Evolutionary conservation across 2,797 vertebrate species (phyloP), one percentile per base, ranked within the genome.

Genomic region (Lithobates sylvaticus): DNA sequence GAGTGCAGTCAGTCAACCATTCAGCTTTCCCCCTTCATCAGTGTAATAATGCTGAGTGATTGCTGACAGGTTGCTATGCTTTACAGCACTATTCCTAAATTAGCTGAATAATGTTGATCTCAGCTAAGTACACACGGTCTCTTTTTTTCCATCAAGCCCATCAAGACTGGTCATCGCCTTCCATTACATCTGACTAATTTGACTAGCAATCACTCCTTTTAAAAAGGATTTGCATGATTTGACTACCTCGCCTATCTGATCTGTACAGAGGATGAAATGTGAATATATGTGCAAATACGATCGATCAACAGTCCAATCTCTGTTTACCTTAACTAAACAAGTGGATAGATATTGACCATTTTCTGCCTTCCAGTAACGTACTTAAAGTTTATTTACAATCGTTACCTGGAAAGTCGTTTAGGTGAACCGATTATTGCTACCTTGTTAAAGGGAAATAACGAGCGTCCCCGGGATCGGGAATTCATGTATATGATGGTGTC

Each of bases 211-310:
- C 69, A 21, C 39, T 44, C 29, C 70, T 39, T 72, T 70, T 58
- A 73, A 23, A 64, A 44, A 44, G 50, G 54, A 82, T 82, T 82
- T 82, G 80, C 80, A 82, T 82, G 70, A 73, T 74, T 82, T 73
- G 50, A 27, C 70, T 64, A 61, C 54, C n/a, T 39, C 26, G 32
- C n/a, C 34, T 42, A 34, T 61, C 26, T 81, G 70, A 74, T 82
- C 58, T 82, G 34, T 44, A 21, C n/a, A 42, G 23, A 9, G 8
- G 26, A 72, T 6, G 50, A 72, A 82, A 82, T 39, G 47, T 18
- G 69, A 58, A 72, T 27, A n/a, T 26, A 26, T 29, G 27, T 10
- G n/a, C 72, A 82, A 82, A 71, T 54, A 29, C 26, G 50, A 36
- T 29, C 27, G 18, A 80, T 5, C 10, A 8, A 29, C 27, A 29